Conservation (phyloP, 37 sponge, comb jelly and placozoan species). For the Theonella swinhoei region DNA sequence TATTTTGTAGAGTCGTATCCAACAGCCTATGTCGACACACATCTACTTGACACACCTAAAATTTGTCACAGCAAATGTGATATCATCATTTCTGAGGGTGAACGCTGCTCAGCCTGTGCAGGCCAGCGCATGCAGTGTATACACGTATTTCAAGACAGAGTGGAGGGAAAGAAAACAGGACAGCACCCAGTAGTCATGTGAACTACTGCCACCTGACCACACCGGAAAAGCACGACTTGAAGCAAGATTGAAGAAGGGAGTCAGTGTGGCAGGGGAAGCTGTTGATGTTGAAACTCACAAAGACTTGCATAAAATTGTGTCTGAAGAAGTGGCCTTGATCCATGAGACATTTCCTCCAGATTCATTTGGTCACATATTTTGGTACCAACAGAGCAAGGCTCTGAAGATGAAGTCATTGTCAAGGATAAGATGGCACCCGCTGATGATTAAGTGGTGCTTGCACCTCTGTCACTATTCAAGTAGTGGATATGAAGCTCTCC, state of each 20-base stretch:
- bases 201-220: conserved; percentile 3
- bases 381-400: conserved; percentile 26
- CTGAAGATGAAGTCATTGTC: background rate
- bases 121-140: background rate
- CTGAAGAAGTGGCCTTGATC: background rate
- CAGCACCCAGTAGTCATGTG: background rate
- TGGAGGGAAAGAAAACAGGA: background rate
- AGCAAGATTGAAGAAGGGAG: background rate
- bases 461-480: conserved; percentile 46
- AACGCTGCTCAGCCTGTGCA: background rate
- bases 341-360: background rate
- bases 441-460: conserved; percentile 53
- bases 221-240: background rate
- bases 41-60: background rate
- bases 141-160: background rate
- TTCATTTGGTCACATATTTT: conserved; percentile 39
- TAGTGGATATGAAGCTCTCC: conserved; percentile 34
- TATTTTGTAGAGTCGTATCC: too few species aligned
- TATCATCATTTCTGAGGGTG: background rate
- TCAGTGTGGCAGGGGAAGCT: background rate
- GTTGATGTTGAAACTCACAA: background rate
- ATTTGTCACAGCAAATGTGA: background rate
- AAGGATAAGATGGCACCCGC: conserved; percentile 46
- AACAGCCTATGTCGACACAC: background rate
- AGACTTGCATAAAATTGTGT: background rate